These are phyloP conservation scores for Lepetodrilus schrolli DNA, from an alignment of 2,888 invertebrate species.

Conservation along the genomic window DNA sequence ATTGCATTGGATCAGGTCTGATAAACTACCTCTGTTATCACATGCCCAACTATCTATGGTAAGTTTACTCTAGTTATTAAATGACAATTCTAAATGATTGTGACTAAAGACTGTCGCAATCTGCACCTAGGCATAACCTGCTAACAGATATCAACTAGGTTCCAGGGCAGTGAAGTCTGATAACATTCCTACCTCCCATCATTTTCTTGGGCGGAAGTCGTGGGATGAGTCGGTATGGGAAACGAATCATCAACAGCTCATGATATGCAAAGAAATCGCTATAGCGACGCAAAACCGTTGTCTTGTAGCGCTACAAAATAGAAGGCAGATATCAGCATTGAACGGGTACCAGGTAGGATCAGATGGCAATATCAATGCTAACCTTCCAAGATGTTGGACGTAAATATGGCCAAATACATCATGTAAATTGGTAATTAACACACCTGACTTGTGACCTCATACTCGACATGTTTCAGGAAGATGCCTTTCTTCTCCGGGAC, in stretches of 20 bases:
- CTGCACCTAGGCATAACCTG: background rate
- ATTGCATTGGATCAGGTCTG: too few relatives aligned
- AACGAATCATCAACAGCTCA: conserved; percentile 73
- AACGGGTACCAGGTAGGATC: background rate
- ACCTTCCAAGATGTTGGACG: background rate
- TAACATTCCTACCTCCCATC: conserved; percentile 72
- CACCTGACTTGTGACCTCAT: conserved; percentile 76
- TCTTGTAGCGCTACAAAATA: conserved; percentile 69
- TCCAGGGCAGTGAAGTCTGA: background rate
- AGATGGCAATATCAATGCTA: background rate
- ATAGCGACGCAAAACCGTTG: conserved; percentile 74
- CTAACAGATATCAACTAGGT: background rate
- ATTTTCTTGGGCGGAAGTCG: conserved; percentile 76
- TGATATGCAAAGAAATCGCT: conserved; percentile 76
- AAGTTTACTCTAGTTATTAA: background rate
- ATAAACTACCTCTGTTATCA: too few relatives aligned
- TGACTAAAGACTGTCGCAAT: background rate
- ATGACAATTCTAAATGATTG: background rate
- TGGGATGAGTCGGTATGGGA: conserved; percentile 75
- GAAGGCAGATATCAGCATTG: conserved; percentile 16
- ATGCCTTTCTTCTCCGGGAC: conserved; percentile 76
- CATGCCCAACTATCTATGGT: background rate
- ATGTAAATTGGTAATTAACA: background rate
- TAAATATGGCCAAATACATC: background rate
- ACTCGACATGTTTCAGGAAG: conserved; percentile 76